Evolutionary conservation across 2,113 vertebrate genomes (phyloP).

Genomic region (Zingel zingel): DNA sequence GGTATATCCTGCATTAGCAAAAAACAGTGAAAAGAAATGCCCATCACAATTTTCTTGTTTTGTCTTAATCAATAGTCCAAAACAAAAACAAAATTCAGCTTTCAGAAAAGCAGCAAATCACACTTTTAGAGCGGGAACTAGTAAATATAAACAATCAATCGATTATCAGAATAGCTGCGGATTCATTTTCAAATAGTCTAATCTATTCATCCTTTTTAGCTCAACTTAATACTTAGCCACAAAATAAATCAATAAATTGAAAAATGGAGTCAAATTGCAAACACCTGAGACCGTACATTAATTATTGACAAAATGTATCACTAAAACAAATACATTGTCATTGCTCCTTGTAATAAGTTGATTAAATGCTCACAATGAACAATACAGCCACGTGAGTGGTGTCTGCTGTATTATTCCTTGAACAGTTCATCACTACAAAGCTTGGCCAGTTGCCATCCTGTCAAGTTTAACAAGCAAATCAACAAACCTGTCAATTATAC

Average conservation of each 20-base stretch:
- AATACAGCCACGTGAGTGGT: not conserved
- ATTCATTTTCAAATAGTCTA: not conserved
- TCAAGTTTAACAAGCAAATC: not conserved
- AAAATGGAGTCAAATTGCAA: not conserved
- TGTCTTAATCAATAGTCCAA: too few relatives aligned
- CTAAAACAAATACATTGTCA: not conserved
- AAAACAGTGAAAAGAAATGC: too few relatives aligned
- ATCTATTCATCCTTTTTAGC: too few relatives aligned
- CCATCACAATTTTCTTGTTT: not conserved
- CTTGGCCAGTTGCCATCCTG: not conserved
- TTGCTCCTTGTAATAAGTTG: not conserved
- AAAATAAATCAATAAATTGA: too few relatives aligned
- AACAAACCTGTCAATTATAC: not conserved
- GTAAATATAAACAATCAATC: not conserved
- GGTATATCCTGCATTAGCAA: not conserved
- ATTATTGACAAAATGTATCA: not conserved
- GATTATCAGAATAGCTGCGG: not conserved
- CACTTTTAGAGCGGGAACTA: not conserved
- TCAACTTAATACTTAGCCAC: too few relatives aligned
- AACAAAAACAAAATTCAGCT: not conserved
- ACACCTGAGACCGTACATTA: not conserved
- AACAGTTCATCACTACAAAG: not conserved
- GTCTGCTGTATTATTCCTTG: not conserved
- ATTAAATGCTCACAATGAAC: not conserved
- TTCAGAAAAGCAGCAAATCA: not conserved